These are phyloP conservation scores for Emydocephalus ijimae DNA, from an alignment of 2,113 vertebrate species.

Conservation along the genomic window DNA sequence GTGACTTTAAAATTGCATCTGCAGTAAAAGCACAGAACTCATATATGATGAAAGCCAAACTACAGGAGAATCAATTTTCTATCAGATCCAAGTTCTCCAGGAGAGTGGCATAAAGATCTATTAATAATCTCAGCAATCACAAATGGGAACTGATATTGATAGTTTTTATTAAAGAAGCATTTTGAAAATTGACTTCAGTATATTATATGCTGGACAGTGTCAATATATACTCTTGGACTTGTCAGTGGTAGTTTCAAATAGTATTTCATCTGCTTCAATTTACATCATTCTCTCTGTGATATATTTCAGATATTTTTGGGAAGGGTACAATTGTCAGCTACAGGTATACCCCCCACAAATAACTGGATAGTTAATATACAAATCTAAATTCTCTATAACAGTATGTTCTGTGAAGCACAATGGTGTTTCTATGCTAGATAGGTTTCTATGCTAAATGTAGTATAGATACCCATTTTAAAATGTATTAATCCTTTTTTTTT, in stretches of 20 bases:
- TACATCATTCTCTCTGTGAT: not conserved
- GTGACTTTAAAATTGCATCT: not conserved
- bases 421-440: not conserved
- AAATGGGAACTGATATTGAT: not conserved
- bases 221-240: not conserved
- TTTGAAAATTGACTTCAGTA: not conserved
- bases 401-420: not conserved
- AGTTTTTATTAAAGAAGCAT: constrained; percentile 3
- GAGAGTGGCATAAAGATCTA: not conserved
- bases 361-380: not conserved
- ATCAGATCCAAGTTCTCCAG: not conserved
- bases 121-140: not conserved
- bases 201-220: not conserved
- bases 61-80: not conserved
- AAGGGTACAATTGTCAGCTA: not conserved
- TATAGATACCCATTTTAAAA: not conserved
- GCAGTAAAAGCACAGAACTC: not conserved
- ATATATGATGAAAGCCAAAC: not conserved
- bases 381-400: not conserved
- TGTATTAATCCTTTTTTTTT: not conserved
- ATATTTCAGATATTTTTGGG: not conserved
- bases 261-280: not conserved
- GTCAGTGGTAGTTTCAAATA: not conserved
- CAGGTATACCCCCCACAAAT: not conserved
- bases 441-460: not conserved